Evolutionary conservation across 1,140 invertebrate species (phyloP).

Genomic region (Lasioglossum baleicum): DNA sequence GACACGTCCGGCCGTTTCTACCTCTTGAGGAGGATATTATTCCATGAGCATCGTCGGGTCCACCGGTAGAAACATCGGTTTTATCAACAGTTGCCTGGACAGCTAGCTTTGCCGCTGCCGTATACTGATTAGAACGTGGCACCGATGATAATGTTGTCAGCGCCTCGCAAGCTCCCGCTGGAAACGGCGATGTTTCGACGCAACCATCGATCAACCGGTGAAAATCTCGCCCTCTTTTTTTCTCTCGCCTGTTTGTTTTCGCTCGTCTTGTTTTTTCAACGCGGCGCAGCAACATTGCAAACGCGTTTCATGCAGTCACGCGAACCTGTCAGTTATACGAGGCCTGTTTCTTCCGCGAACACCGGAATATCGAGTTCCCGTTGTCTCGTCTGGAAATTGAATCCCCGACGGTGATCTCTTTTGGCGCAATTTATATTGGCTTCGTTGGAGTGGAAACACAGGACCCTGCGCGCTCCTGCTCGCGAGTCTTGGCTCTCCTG

Average conservation of each 20-base stretch:
- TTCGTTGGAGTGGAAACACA: conserved; percentile 15
- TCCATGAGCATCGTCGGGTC: not conserved
- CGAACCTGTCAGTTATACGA: conserved; percentile 16
- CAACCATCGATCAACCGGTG: not conserved
- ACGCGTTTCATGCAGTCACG: conserved; percentile 18
- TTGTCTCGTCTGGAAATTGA: conserved; percentile 46
- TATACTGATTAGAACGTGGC: not conserved
- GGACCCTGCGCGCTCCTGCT: not conserved
- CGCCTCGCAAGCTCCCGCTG: not conserved
- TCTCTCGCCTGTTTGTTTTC: not conserved
- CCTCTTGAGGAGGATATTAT: conserved; percentile 1
- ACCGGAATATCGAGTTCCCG: conserved; percentile 41
- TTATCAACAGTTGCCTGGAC: conserved; percentile 1
- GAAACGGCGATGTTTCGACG: conserved; percentile 7
- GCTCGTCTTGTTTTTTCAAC: not conserved
- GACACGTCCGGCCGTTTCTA: not conserved
- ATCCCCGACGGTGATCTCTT: conserved; percentile 44
- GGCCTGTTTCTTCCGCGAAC: conserved; percentile 10
- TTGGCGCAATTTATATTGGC: conserved; percentile 35
- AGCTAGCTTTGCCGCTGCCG: too few relatives aligned
- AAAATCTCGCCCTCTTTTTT: not conserved
- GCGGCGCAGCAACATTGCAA: conserved; percentile 9
- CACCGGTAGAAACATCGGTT: not conserved
- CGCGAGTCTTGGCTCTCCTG: not conserved
- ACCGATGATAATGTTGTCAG: not conserved